These are phyloP conservation scores for Xenentodon cancila DNA, from an alignment of 2,797 vertebrate genomes.

Conservation along the genomic window DNA sequence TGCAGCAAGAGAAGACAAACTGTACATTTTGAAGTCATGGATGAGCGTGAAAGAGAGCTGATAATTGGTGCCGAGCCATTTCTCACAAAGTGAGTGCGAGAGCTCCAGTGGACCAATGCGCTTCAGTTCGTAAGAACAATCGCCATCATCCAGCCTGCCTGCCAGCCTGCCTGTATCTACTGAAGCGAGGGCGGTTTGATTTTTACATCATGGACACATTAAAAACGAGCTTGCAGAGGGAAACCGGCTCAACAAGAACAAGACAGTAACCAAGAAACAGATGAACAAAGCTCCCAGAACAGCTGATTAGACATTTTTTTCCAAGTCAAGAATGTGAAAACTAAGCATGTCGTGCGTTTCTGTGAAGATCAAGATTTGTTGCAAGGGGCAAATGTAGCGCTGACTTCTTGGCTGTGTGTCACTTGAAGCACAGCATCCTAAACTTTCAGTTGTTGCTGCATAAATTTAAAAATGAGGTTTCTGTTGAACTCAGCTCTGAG, in stretches of 20 bases:
- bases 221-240: constrained; percentile 12
- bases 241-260: constrained; percentile 16
- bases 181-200: constrained; percentile 30
- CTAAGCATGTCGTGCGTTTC: too few relatives aligned
- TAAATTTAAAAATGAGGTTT: constrained; percentile 12
- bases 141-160: constrained; percentile 34
- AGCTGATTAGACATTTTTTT: too few relatives aligned
- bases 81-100: too few relatives aligned
- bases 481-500: constrained; percentile 18
- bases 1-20: too few relatives aligned
- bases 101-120: too few relatives aligned
- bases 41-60: too few relatives aligned
- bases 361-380: background rate
- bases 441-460: constrained; percentile 14
- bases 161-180: constrained; percentile 45
- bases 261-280: constrained; percentile 2
- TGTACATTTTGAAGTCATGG: too few relatives aligned
- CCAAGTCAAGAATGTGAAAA: too few relatives aligned
- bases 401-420: background rate
- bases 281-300: background rate
- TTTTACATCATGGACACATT: constrained; percentile 26
- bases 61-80: too few relatives aligned
- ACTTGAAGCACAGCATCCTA: background rate
- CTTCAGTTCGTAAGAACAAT: constrained; percentile 42
- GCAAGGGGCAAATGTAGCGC: background rate